Percentiles rank a stretch among this genome's conserved stretches.
These are phyloP conservation scores for Microcebus lehilahytsara DNA, from an alignment of 2,113 vertebrate genomes.

Conservation along the genomic window DNA sequence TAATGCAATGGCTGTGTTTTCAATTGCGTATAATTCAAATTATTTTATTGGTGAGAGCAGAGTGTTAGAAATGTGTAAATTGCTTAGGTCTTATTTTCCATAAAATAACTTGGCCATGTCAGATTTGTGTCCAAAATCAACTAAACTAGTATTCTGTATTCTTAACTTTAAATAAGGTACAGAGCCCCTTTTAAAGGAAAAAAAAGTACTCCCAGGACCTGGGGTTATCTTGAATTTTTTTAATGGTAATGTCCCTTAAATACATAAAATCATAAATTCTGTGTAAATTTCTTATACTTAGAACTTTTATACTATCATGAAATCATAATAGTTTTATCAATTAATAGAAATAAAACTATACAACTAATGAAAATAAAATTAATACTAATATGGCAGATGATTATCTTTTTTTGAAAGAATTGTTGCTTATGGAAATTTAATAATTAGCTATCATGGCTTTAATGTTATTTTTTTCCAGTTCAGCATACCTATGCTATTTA, in stretches of 20 bases:
- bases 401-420: background rate
- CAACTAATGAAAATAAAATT: background rate
- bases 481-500: background rate
- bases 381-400: background rate
- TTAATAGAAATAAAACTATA: constrained; percentile 4
- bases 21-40: background rate
- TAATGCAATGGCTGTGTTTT: constrained; percentile 5
- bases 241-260: background rate
- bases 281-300: background rate
- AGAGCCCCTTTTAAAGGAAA: background rate
- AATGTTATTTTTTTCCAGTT: background rate
- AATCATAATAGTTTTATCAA: background rate
- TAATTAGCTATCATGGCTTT: background rate
- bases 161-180: constrained; percentile 12
- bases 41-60: constrained; percentile 36
- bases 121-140: background rate
- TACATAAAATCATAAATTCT: background rate
- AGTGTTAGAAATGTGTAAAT: background rate
- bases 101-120: background rate
- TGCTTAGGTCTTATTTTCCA: background rate
- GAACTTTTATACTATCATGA: background rate
- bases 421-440: background rate
- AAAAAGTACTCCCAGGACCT: background rate
- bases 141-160: background rate
- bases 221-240: background rate